Percentiles rank a stretch among this genome's conserved stretches.
These are phyloP conservation scores for Cotesia congregata DNA, from an alignment of 2,888 invertebrate genomes.

Conservation along the genomic window DNA sequence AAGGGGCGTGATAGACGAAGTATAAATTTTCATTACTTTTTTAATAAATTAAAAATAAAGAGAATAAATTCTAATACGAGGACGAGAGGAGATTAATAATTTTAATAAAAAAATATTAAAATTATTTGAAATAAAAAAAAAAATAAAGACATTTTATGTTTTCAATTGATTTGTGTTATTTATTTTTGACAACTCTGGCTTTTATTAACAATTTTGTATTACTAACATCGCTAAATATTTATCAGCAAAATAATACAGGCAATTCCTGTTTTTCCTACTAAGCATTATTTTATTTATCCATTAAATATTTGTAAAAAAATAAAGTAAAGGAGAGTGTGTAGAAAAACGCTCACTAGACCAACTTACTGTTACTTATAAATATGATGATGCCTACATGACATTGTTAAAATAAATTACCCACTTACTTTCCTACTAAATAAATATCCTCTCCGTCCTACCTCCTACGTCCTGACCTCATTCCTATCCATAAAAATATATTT, in stretches of 20 bases:
- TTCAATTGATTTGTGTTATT: background rate
- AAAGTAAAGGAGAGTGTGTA: background rate
- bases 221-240: background rate
- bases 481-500: constrained; percentile 48
- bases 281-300: background rate
- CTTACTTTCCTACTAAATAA: background rate
- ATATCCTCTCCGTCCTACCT: constrained; percentile 12
- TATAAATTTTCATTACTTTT: constrained; percentile 53
- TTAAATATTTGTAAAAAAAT: background rate
- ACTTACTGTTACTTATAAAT: constrained; percentile 15
- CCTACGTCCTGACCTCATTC: constrained; percentile 7
- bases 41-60: constrained; percentile 44
- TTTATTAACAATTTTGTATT: background rate
- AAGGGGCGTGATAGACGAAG: constrained; percentile 43
- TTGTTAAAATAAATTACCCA: constrained; percentile 5
- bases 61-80: constrained; percentile 34
- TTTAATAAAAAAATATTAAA: background rate
- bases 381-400: constrained; percentile 45
- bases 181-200: background rate
- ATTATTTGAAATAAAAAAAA: background rate
- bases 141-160: background rate
- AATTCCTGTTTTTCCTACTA: background rate
- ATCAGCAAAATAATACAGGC: background rate
- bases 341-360: background rate
- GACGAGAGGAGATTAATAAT: constrained; percentile 32